A percentile compares a stretch with the other conserved stretches of the same genome.
Conservation (phyloP, 2,888 invertebrate genomes). For the Furcula furcula region DNA sequence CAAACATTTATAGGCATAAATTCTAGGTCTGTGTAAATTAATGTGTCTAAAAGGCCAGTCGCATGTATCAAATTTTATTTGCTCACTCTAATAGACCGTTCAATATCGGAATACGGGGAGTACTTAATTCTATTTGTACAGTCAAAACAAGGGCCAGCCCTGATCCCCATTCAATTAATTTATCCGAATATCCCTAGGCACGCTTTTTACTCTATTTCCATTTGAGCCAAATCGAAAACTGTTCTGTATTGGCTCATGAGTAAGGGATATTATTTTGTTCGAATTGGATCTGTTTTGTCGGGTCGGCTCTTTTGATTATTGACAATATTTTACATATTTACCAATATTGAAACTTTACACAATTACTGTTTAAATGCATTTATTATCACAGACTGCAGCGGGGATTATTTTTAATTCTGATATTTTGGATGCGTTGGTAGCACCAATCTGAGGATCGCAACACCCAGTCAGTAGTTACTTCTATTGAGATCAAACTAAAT, state of each 20-base stretch:
- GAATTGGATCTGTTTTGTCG: too few species aligned
- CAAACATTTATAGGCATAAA: too few species aligned
- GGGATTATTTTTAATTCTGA: too few species aligned
- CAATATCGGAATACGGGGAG: constrained; percentile 56
- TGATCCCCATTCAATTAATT: constrained; percentile 70
- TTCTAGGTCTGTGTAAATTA: too few species aligned
- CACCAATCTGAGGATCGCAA: too few species aligned
- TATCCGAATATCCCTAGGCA: constrained; percentile 43
- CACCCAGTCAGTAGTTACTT: too few species aligned
- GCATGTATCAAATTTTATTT: constrained; percentile 46
- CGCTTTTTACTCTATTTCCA: constrained; percentile 52
- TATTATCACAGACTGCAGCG: too few species aligned
- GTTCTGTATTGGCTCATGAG: constrained; percentile 21
- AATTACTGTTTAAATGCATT: too few species aligned
- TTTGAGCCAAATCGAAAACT: constrained; percentile 45
- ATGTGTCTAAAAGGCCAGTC: not conserved
- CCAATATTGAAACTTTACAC: too few species aligned
- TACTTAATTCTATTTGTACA: constrained; percentile 72
- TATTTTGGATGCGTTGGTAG: too few species aligned
- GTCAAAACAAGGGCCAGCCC: constrained; percentile 64
- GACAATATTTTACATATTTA: too few species aligned
- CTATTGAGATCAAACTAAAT: too few species aligned
- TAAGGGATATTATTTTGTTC: constrained; percentile 13
- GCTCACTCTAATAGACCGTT: constrained; percentile 59
- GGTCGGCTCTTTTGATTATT: not conserved